These are phyloP conservation scores for Druon quercuslanigerum DNA, from an alignment of 1,140 invertebrate species.

Conservation along the genomic window DNA sequence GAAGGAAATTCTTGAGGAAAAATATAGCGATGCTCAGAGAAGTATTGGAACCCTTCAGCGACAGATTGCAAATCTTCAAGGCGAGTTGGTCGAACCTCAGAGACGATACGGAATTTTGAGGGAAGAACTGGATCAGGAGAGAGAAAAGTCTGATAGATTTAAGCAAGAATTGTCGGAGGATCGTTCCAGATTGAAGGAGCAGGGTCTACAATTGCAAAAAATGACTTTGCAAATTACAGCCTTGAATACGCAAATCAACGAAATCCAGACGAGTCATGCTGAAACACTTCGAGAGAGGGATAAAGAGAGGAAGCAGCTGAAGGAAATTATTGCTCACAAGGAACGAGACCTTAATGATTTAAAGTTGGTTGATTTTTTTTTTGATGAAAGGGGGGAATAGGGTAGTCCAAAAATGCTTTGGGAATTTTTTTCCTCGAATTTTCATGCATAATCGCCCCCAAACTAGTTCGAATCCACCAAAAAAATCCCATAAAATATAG, in stretches of 20 bases:
- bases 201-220: constrained; percentile 59
- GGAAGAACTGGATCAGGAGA: constrained; percentile 64
- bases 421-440: no score
- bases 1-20: constrained; percentile 61
- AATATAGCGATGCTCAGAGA: constrained; percentile 57
- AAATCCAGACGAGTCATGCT: constrained; percentile 57
- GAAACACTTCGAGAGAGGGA: constrained; percentile 58
- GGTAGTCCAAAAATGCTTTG: no score
- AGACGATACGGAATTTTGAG: constrained; percentile 63
- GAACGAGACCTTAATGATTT: constrained; percentile 62
- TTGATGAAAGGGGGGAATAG: neutral
- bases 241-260: constrained; percentile 62
- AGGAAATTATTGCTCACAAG: constrained; percentile 58
- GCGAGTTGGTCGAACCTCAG: constrained; percentile 67
- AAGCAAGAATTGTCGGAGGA: constrained; percentile 62
- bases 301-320: constrained; percentile 58
- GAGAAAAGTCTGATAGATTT: constrained; percentile 52
- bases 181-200: constrained; percentile 56
- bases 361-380: constrained; percentile 56
- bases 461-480: no score
- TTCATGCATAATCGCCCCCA: no score
- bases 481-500: no score
- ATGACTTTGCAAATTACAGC: constrained; percentile 56
- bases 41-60: constrained; percentile 58
- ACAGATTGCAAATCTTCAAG: constrained; percentile 54